Evolutionary conservation across 1,140 invertebrate species (phyloP).

Genomic region (Drosophila obscura): DNA sequence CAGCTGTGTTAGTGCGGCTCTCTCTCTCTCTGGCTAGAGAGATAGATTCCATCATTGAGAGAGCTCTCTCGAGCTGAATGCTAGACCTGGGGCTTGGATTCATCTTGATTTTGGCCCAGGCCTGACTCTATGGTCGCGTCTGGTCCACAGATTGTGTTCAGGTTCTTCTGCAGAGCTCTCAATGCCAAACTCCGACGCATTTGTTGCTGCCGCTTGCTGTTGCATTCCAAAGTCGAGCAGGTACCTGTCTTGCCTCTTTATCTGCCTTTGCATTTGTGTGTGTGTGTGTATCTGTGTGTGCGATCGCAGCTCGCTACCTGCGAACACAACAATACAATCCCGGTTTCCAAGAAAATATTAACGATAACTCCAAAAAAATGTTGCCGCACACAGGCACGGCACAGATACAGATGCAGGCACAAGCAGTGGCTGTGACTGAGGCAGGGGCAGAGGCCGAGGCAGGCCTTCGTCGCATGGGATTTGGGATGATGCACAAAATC

Average conservation of each 20-base stretch:
- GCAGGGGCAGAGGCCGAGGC: too few relatives aligned
- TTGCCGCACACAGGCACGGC: constrained; percentile 60
- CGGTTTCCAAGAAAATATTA: constrained; percentile 81
- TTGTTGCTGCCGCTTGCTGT: constrained; percentile 37
- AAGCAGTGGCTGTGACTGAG: not conserved
- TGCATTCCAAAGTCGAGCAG: constrained; percentile 73
- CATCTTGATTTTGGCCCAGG: constrained; percentile 28
- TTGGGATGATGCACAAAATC: constrained; percentile 77
- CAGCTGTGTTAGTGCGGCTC: not conserved
- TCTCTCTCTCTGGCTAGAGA: constrained; percentile 8
- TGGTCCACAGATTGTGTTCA: constrained; percentile 33
- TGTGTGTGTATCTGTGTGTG: constrained; percentile 42
- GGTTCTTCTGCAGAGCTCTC: constrained; percentile 53
- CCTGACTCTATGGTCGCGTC: constrained; percentile 21
- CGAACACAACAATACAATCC: constrained; percentile 66
- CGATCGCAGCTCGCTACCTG: constrained; percentile 66
- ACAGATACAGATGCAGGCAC: constrained; percentile 19
- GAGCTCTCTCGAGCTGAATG: constrained; percentile 21
- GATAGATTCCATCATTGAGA: constrained; percentile 14
- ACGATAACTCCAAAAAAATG: constrained; percentile 77
- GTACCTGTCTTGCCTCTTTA: constrained; percentile 68
- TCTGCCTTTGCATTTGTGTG: constrained; percentile 29
- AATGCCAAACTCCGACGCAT: constrained; percentile 75
- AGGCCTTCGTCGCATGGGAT: too few relatives aligned
- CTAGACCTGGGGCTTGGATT: constrained; percentile 46